Conservation (phyloP, 1,140 invertebrate genomes). For the Brachionus angularis region DNA sequence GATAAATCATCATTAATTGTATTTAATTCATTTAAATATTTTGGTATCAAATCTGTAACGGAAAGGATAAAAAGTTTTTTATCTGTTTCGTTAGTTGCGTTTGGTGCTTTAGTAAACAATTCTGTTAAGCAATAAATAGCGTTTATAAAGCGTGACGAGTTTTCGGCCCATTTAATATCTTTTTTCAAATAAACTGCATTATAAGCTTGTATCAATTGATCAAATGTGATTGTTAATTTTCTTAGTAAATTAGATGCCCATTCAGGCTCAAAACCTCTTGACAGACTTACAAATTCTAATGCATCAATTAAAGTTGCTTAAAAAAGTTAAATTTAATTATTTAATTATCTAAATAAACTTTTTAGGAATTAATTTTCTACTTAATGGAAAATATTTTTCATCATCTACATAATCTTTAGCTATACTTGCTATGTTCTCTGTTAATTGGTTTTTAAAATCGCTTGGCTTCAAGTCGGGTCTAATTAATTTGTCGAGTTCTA, state of each 20-base stretch:
- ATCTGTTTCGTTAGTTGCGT: constrained; percentile 34
- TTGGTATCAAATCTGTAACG: constrained; percentile 35
- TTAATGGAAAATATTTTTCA: constrained; percentile 42
- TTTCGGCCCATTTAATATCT: constrained; percentile 43
- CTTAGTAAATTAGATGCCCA: constrained; percentile 10
- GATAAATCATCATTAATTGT: constrained; percentile 18
- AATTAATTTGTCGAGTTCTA: constrained; percentile 8
- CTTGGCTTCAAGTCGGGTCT: constrained; percentile 1
- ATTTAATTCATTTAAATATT: constrained; percentile 21
- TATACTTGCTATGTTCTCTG: constrained; percentile 13
- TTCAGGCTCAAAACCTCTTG: constrained; percentile 31
- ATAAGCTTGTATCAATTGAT: constrained; percentile 19
- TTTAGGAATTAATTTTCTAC: background rate
- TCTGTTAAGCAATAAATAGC: constrained; percentile 25
- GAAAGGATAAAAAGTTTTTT: constrained; percentile 14
- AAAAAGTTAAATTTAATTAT: background rate
- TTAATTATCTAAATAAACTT: background rate
- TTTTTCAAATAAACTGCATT: constrained; percentile 1
- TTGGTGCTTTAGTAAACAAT: constrained; percentile 37
- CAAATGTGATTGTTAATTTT: constrained; percentile 13
- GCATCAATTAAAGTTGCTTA: constrained; percentile 14
- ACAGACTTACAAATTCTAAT: constrained; percentile 38
- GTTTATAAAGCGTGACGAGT: constrained; percentile 26
- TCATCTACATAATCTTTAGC: constrained; percentile 42
- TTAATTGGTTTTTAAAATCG: constrained; percentile 16